Evolutionary conservation across 2,797 vertebrate species (phyloP).

Genomic region (Enteromius unitaeniatus): DNA sequence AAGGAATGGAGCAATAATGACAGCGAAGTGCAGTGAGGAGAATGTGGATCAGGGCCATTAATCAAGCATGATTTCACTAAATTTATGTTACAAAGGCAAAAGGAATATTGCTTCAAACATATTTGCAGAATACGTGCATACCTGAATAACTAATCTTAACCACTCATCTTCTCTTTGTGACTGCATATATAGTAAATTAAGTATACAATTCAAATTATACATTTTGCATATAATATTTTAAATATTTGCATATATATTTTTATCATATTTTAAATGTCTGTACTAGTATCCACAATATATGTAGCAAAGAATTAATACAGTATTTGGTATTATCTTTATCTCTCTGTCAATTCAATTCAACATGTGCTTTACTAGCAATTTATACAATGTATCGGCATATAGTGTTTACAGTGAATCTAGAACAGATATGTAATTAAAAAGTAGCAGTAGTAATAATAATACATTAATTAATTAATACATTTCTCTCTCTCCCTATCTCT

Average conservation of each 20-base stretch:
- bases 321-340: not conserved
- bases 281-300: not conserved
- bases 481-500: too few species aligned
- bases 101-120: not conserved
- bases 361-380: too few species aligned
- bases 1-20: constrained; percentile 39
- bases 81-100: not conserved
- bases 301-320: not conserved
- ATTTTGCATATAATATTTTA: not conserved
- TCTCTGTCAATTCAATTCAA: too few species aligned
- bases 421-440: too few species aligned
- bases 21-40: not conserved
- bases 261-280: too few species aligned
- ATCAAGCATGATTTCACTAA: not conserved
- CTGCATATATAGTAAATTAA: not conserved
- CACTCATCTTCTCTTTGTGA: not conserved
- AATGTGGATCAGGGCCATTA: not conserved
- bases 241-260: too few species aligned
- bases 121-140: not conserved
- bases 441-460: too few species aligned
- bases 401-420: too few species aligned
- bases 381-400: too few species aligned
- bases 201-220: not conserved
- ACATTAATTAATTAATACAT: too few species aligned
- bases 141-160: not conserved